Base-by-base conservation (phyloP, 2,888 invertebrate genomes). In the Arrhopalites spinosus region DNA sequence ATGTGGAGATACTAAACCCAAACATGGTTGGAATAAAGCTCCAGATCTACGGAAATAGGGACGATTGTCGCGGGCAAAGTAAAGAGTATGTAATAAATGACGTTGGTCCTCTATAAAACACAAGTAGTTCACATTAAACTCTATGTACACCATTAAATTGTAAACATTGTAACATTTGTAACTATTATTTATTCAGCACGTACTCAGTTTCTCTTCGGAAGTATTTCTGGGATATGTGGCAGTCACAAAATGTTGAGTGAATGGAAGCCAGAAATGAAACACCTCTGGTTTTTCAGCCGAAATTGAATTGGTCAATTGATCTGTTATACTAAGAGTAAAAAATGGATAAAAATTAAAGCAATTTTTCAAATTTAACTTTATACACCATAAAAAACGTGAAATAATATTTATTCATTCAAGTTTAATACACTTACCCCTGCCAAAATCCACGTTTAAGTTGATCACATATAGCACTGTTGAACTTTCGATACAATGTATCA, bases 201-300 rank as follows among this genome's bases (percentile, higher is more conserved):
- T 88, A 91, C 92, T 89, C 84, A 91, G 88, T 80, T 89, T 88
- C 79, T 90, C 90, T 84, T 93, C 92, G 3, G 89, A 86, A 67
- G 89, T 87, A 75, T 88, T 89, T 83, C 89, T 88, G 20, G 92
- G 90, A 84, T 93, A 91, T 61, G 92, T 87, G 81, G 91, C 88
- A 13, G 93, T 92, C 25, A 95, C 85, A 83, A 93, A 91, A 85
- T 94, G 93, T 0, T 92, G 92, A 83, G 92, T 88, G 79, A 89
- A 89, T 78, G 86, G 85, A 15, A 92, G 91, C 79, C 90, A 89
- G 84, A 92, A 95, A 85, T 95, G 95, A 84, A 90, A 90, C 63
- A 90, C 89, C 85, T 90, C 88, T 20, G 92, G 91, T 72, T 81
- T 81, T 50, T 79, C 79, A 8, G 82, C 82, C 25, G 77, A 77